Evolutionary conservation across 2,888 invertebrate species (phyloP).

Genomic region (Mimachlamys varia): DNA sequence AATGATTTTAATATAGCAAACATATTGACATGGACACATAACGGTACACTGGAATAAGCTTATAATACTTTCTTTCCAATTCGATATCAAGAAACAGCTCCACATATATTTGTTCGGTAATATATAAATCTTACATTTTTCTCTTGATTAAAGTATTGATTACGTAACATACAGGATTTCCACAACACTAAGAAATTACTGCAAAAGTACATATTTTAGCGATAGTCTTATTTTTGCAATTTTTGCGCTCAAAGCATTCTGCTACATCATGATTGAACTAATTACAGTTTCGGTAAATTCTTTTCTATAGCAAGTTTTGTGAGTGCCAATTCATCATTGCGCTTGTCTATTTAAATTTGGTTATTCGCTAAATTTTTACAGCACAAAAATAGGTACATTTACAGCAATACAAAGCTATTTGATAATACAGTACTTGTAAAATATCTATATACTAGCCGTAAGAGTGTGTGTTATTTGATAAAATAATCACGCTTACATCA

Average conservation of each 20-base stretch:
- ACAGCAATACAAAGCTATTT: not conserved
- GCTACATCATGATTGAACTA: too few species aligned
- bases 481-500: not conserved
- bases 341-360: too few species aligned
- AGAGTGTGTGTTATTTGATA: not conserved
- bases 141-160: not conserved
- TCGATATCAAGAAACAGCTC: not conserved
- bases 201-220: too few species aligned
- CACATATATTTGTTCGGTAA: not conserved
- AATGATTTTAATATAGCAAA: not conserved
- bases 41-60: not conserved
- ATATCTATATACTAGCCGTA: not conserved
- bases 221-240: too few species aligned
- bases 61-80: not conserved
- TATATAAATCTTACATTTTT: not conserved
- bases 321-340: too few species aligned
- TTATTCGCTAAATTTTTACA: too few species aligned
- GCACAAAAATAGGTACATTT: too few species aligned
- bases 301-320: too few species aligned
- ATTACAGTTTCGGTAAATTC: too few species aligned
- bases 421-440: not conserved
- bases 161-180: constrained; percentile 5
- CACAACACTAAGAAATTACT: constrained; percentile 2
- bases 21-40: not conserved
- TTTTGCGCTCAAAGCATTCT: too few species aligned